Evolutionary conservation across 1,140 invertebrate genomes (phyloP), one percentile per base, ranked within the genome.

Genomic region (Zaprionus taronus): DNA sequence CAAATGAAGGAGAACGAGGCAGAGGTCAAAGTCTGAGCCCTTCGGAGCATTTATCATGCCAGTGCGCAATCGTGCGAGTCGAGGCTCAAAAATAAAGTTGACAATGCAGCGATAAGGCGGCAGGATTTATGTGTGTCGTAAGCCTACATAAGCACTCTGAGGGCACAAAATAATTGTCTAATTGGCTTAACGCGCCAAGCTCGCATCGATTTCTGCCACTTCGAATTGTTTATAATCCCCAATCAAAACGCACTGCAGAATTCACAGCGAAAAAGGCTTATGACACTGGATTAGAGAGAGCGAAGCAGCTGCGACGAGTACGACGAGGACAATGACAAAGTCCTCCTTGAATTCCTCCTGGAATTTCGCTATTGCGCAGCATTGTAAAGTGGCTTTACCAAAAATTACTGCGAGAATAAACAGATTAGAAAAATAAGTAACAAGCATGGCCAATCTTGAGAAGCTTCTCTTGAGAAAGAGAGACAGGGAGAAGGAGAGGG

Each of bases 351-450:
- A n/a, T n/a, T n/a, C n/a, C n/a, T n/a, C n/a, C n/a, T 22, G 20
- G 47, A 14, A 20, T 51, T 51, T 5, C 12, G 47, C 47, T 51
- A 51, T 51, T 22, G 47, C 47, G 62, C 47, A 76, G 69, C 72
- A 72, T 70, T 89, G 67, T 84, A 74, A 89, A 87, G 77, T 72
- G 57, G 84, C 84, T 87, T 87, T 83, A 68, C 81, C 77, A 73
- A 77, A 62, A 47, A 47, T 47, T 47, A 2, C n/a, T 47, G 41
- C 41, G n/a, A 47, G n/a, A 72, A 66, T 72, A 72, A 77, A 72
- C 60, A 61, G 62, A 66, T 66, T 76, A 44, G 14, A 72, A 51
- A 24, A 24, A 14, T 26, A 22, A 51, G n/a, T 17, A 22, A 51
- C 11, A 51, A 14, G 20, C 20, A 17, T 17, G 9, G 17, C 5